Conservation (phyloP, 1,140 invertebrate genomes). For the Palaemon carinicauda region DNA sequence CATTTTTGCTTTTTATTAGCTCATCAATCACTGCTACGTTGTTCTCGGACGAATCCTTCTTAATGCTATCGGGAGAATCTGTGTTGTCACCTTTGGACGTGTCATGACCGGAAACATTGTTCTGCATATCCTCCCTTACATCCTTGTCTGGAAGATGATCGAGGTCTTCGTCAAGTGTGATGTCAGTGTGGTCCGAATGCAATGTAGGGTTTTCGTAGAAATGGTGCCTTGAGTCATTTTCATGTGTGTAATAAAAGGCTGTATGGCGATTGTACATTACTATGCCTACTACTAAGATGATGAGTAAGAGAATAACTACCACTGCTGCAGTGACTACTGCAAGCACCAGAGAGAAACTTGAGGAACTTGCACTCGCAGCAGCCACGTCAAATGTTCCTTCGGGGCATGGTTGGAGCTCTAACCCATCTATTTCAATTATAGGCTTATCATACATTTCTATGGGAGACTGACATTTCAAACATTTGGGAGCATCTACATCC, state of each 20-base stretch:
- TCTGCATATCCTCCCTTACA: background rate
- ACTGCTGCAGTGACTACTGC: conserved; percentile 63
- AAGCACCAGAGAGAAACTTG: conserved; percentile 51
- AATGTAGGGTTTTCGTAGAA: conserved; percentile 59
- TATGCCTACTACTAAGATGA: conserved; percentile 62
- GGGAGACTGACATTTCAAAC: conserved; percentile 58
- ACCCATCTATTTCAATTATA: conserved; percentile 56
- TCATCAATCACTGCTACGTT: conserved; percentile 47
- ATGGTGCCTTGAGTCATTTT: conserved; percentile 69
- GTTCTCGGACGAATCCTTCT: conserved; percentile 5
- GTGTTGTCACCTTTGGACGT: background rate
- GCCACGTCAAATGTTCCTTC: conserved; percentile 54
- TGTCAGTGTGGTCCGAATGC: conserved; percentile 61
- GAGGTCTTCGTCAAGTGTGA: conserved; percentile 60
- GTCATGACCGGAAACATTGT: background rate
- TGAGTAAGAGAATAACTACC: conserved; percentile 63
- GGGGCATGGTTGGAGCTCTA: conserved; percentile 57
- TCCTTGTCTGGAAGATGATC: conserved; percentile 55
- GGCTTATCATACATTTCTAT: conserved; percentile 59
- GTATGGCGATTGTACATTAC: conserved; percentile 70
- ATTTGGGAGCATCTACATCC: conserved; percentile 56
- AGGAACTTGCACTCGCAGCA: conserved; percentile 46
- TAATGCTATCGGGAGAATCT: background rate
- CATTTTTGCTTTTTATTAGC: conserved; percentile 33
- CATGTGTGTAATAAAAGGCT: conserved; percentile 78